A percentile compares a stretch with the other conserved stretches of the same genome.
These are phyloP conservation scores for Bradypodion pumilum DNA, from an alignment of 2,797 vertebrate species.

Conservation along the genomic window DNA sequence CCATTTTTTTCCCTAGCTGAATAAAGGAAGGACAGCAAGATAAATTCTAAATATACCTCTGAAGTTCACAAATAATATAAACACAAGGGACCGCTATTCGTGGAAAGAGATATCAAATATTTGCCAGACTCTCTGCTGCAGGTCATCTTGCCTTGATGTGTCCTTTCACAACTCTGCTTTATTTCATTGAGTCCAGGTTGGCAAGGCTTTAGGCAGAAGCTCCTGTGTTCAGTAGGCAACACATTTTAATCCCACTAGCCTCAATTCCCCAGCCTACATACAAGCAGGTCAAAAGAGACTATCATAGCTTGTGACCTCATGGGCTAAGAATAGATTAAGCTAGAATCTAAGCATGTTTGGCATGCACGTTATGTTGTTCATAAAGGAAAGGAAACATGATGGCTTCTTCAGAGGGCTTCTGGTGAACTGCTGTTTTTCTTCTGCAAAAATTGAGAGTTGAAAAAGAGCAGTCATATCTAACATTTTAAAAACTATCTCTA, in stretches of 20 bases:
- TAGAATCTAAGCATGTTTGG: neutral
- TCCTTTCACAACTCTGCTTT: neutral
- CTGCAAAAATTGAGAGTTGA: neutral
- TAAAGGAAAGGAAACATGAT: neutral
- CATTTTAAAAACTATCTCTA: neutral
- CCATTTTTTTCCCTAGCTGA: neutral
- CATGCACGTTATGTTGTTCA: neutral
- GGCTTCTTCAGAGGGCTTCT: too few species aligned
- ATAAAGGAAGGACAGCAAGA: neutral
- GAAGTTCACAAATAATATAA: neutral
- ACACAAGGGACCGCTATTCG: neutral
- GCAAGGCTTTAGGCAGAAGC: neutral
- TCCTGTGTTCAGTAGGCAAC: neutral
- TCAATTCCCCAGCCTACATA: neutral
- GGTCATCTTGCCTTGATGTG: neutral
- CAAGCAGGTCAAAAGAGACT: slow-evolving; percentile 12
- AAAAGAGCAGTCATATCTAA: neutral
- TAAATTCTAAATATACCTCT: neutral
- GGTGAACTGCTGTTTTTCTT: neutral
- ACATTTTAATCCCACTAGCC: neutral
- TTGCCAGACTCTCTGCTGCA: neutral
- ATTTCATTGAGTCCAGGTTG: neutral
- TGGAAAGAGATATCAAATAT: neutral
- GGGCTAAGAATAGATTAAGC: slow-evolving; percentile 11
- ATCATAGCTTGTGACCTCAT: slow-evolving; percentile 14